phyloP scores from a whole-genome alignment of 2,797 vertebrate genomes.

The Tinamus major region DNA sequence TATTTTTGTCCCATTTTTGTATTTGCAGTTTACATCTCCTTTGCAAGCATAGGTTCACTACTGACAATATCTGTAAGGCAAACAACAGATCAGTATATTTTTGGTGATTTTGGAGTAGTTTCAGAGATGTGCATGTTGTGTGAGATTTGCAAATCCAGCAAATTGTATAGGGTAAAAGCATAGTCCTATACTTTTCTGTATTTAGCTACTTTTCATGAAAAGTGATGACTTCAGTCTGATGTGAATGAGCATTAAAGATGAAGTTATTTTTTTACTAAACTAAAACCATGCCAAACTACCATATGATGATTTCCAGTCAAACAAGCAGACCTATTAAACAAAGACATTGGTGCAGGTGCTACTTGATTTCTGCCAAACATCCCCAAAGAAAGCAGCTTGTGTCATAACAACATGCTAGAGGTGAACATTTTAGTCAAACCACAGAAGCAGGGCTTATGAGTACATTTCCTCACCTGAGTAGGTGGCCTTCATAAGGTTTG shows the following conservation, averaged over 20 bases:
- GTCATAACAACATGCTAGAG: constrained; percentile 13
- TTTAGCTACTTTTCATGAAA: neutral
- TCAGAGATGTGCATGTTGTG: neutral
- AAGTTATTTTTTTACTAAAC: neutral
- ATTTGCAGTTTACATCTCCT: neutral
- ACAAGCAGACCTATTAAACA: constrained; percentile 19
- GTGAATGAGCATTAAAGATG: neutral
- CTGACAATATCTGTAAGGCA: neutral
- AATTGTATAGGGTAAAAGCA: neutral
- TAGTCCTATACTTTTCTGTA: neutral
- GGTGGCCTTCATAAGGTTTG: constrained; percentile 19
- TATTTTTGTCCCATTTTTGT: neutral
- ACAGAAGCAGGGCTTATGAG: neutral
- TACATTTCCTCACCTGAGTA: constrained; percentile 1
- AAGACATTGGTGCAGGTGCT: constrained; percentile 1
- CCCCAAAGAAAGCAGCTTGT: constrained; percentile 30
- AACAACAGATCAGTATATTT: neutral
- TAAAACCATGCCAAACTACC: neutral
- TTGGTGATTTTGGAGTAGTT: neutral
- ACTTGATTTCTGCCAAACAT: constrained; percentile 39
- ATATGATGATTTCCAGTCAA: neutral
- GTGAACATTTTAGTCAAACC: neutral
- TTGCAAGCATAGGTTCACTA: neutral
- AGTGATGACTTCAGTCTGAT: neutral
- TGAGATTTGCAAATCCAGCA: neutral